Evolutionary conservation across 1,140 invertebrate genomes (phyloP).

Genomic region (Zaprionus gabonicus): DNA sequence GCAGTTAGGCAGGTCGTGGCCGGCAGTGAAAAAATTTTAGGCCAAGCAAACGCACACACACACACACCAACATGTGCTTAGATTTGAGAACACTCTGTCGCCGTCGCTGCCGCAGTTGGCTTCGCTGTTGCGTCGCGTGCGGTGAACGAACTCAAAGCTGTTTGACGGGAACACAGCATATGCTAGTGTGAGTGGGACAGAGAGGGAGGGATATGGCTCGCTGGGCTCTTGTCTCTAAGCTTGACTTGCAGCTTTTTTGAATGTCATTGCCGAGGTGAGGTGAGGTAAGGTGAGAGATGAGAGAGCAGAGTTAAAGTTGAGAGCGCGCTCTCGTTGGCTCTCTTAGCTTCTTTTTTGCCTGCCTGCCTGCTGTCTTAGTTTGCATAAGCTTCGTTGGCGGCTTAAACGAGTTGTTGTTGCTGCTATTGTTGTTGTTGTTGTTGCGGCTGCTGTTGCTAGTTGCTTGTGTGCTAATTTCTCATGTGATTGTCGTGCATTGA

Average conservation of each 20-base stretch:
- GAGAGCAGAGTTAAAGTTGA: conserved; percentile 33
- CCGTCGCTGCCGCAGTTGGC: background rate
- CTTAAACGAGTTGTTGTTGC: conserved; percentile 26
- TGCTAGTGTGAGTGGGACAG: conserved; percentile 8
- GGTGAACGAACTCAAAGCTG: conserved; percentile 83
- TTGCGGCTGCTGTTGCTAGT: conserved; percentile 16
- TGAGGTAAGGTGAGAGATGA: conserved; percentile 26
- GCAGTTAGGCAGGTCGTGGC: conserved; percentile 78
- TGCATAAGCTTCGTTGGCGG: conserved; percentile 50
- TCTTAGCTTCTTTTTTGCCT: conserved; percentile 24
- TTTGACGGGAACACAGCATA: conserved; percentile 79
- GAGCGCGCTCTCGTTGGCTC: conserved; percentile 1
- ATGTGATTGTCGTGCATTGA: conserved; percentile 70
- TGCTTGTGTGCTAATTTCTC: conserved; percentile 74
- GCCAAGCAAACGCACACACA: conserved; percentile 47
- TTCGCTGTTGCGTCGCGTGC: conserved; percentile 46
- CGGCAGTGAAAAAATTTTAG: conserved; percentile 67
- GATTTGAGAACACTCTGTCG: conserved; percentile 2
- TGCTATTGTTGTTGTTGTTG: background rate
- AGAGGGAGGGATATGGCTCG: conserved; percentile 26
- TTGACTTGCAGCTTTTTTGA: conserved; percentile 78
- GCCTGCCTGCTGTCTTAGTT: conserved; percentile 44
- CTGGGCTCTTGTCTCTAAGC: conserved; percentile 46
- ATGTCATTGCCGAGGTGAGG: conserved; percentile 67
- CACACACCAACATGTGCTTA: background rate